Percentiles rank a stretch among this genome's conserved stretches.
These are phyloP conservation scores for Phylloscopus trochilus DNA, from an alignment of 2,113 vertebrate species.

Conservation along the genomic window DNA sequence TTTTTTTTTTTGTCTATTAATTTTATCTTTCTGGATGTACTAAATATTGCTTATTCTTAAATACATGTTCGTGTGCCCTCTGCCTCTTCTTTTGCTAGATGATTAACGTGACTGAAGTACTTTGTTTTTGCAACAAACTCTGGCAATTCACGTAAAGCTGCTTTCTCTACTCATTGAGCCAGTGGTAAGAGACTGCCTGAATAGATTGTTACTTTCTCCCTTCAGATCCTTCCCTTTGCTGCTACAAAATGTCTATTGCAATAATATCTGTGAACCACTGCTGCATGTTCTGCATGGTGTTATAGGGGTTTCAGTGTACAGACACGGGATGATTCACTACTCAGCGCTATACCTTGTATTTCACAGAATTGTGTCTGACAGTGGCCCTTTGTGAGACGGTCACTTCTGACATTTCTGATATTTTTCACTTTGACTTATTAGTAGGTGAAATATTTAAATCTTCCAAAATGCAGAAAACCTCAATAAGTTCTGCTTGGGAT, in stretches of 20 bases:
- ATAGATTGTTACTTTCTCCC: not conserved
- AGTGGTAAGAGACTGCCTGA: not conserved
- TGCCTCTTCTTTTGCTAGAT: not conserved
- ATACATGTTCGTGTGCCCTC: rapidly evolving
- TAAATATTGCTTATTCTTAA: not conserved
- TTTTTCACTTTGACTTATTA: not conserved
- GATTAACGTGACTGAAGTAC: not conserved
- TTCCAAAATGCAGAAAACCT: not conserved
- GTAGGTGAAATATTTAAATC: not conserved
- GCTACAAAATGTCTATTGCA: not conserved
- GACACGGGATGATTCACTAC: not conserved
- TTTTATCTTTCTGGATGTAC: not conserved
- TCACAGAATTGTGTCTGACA: not conserved
- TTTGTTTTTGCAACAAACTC: not conserved
- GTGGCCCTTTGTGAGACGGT: not conserved
- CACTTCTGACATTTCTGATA: not conserved
- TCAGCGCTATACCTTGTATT: not conserved
- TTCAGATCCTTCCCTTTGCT: not conserved
- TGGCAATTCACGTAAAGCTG: not conserved
- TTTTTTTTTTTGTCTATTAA: not conserved
- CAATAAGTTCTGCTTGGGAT: not conserved
- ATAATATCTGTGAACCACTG: not conserved
- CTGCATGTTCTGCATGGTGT: not conserved
- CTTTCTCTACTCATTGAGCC: not conserved
- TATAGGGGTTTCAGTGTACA: not conserved